Evolutionary conservation across 2,888 invertebrate species (phyloP).

Genomic region (Loripinus fragilis): DNA sequence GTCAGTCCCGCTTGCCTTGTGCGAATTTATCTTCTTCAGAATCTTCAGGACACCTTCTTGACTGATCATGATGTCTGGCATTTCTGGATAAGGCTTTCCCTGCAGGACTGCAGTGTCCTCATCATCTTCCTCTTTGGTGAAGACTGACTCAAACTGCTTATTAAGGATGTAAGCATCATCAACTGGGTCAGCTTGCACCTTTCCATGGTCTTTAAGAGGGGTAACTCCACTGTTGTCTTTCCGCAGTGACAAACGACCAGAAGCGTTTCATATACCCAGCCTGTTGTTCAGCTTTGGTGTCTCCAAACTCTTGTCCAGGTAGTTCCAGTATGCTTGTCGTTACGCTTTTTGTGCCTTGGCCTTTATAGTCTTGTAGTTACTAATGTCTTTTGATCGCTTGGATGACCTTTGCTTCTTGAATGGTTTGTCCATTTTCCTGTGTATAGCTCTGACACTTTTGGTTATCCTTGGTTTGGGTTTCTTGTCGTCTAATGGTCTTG

Average conservation of each 20-base stretch:
- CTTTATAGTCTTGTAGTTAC: background rate
- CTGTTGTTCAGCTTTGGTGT: no score
- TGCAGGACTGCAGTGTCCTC: constrained; percentile 1
- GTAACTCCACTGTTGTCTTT: constrained; percentile 30
- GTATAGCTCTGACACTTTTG: background rate
- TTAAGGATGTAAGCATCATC: constrained; percentile 37
- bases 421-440: background rate
- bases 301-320: no score
- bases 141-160: constrained; percentile 21
- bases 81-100: constrained; percentile 13
- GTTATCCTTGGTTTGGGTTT: no score
- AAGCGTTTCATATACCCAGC: no score
- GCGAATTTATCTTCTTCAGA: constrained; percentile 3
- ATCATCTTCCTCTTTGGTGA: background rate
- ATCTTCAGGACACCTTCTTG: background rate
- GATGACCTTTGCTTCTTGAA: no score
- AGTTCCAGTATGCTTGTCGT: no score
- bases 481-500: no score
- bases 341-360: background rate
- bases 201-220: constrained; percentile 29
- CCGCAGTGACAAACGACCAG: constrained; percentile 8
- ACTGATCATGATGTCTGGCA: background rate
- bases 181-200: constrained; percentile 12
- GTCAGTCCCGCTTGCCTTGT: constrained; percentile 19
- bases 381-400: no score